Percentiles rank a stretch among this genome's conserved stretches.
Evolutionary conservation across 1,140 invertebrate species (phyloP).

Genomic region (Orussus abietinus): DNA sequence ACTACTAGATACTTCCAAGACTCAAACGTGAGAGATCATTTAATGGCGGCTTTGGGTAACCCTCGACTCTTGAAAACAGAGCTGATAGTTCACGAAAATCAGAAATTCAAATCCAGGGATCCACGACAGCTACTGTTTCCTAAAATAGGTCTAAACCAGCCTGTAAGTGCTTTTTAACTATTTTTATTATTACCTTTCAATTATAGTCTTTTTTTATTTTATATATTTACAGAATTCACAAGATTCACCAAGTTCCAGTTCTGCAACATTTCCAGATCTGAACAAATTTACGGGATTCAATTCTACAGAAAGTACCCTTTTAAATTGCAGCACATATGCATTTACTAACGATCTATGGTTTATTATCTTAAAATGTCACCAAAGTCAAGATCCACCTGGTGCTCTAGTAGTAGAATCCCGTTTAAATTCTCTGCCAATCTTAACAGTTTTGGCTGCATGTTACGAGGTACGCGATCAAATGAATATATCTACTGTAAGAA

Average conservation of each 20-base stretch:
- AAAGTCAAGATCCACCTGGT: constrained; percentile 63
- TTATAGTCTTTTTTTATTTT: constrained; percentile 2
- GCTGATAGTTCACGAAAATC: constrained; percentile 13
- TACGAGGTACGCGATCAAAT: constrained; percentile 58
- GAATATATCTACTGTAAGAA: background rate
- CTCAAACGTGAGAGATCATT: constrained; percentile 34
- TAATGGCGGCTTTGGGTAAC: constrained; percentile 35
- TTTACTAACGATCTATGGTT: constrained; percentile 58
- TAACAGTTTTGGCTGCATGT: constrained; percentile 63
- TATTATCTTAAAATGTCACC: constrained; percentile 61
- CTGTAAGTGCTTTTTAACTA: constrained; percentile 7
- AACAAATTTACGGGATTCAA: background rate
- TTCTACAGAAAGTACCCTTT: background rate
- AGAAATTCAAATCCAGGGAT: constrained; percentile 20
- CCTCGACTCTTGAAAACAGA: constrained; percentile 17
- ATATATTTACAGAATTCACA: no score
- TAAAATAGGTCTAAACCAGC: constrained; percentile 21
- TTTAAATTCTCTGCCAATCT: constrained; percentile 54
- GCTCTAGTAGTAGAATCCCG: constrained; percentile 58
- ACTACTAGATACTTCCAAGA: constrained; percentile 31
- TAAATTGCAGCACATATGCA: background rate
- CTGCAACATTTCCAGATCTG: constrained; percentile 4
- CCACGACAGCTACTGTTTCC: constrained; percentile 16
- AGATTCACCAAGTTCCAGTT: constrained; percentile 17
- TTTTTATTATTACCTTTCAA: constrained; percentile 10